Conservation (phyloP, 2,888 invertebrate species). For the Cryptus viduatorius region DNA sequence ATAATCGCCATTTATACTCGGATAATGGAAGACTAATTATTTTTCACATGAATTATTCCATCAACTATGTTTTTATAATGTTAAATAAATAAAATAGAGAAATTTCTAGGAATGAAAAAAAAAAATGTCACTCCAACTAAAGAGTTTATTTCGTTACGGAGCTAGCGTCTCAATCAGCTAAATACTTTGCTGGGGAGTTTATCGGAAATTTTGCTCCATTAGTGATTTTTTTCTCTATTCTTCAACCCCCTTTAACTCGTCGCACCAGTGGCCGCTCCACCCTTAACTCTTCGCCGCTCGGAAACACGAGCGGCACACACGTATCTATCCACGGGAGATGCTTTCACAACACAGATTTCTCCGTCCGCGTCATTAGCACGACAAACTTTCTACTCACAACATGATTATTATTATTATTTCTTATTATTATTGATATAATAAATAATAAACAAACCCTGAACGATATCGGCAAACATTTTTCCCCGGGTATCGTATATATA, state of each 20-base stretch:
- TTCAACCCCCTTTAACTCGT: constrained; percentile 8
- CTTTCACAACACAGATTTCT: neutral
- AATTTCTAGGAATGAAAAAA: too few relatives aligned
- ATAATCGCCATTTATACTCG: too few relatives aligned
- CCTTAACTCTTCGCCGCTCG: constrained; percentile 7
- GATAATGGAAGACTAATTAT: neutral
- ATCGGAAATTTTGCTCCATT: neutral
- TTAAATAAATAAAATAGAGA: too few relatives aligned
- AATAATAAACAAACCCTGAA: neutral
- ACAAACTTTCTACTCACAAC: neutral
- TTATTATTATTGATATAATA: too few relatives aligned
- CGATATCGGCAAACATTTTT: neutral
- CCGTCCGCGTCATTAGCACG: neutral
- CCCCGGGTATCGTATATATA: neutral
- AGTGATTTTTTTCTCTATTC: constrained; percentile 7
- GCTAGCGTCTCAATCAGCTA: neutral
- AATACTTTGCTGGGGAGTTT: neutral
- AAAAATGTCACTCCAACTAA: neutral
- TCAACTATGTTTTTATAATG: too few relatives aligned
- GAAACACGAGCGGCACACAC: neutral
- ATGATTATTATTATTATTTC: neutral
- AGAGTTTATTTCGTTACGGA: neutral
- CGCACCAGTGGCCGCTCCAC: constrained; percentile 17
- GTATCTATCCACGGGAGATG: neutral
- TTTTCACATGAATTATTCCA: neutral